Conservation (phyloP, 2,113 vertebrate genomes). For the Tychaedon coryphoeus region DNA sequence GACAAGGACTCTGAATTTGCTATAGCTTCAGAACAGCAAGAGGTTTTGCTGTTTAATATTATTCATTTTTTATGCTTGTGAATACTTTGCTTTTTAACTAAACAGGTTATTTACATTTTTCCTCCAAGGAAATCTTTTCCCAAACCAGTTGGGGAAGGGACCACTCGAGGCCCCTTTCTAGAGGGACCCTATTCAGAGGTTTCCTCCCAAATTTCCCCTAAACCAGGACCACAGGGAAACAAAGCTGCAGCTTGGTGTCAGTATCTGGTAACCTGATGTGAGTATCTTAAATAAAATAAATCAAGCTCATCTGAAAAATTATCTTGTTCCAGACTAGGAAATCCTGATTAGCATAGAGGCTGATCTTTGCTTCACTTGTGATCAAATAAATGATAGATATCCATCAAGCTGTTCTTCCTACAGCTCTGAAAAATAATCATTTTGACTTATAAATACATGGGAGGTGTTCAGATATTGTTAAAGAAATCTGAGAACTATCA, state of each 20-base stretch:
- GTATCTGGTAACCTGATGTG: neutral
- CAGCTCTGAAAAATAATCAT: neutral
- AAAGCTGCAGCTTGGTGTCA: neutral
- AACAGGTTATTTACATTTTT: too few species aligned
- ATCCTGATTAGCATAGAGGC: neutral
- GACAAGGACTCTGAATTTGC: too few species aligned
- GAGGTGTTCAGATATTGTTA: neutral
- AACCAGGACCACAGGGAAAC: neutral
- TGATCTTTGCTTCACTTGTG: neutral
- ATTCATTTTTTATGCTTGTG: too few species aligned
- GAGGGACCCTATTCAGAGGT: too few species aligned
- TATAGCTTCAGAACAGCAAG: too few species aligned
- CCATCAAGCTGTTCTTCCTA: neutral
- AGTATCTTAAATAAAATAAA: neutral
- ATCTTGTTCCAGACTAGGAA: neutral
- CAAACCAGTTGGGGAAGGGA: too few species aligned
- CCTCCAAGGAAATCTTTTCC: too few species aligned
- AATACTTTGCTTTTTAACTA: too few species aligned
- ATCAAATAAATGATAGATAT: conserved; percentile 8
- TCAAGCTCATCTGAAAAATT: neutral
- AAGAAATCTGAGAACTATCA: neutral
- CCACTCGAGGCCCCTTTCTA: too few species aligned
- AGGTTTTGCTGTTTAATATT: too few species aligned
- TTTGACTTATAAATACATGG: conserved; percentile 19
- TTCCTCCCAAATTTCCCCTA: too few species aligned